These are phyloP conservation scores for Frankliniella fusca DNA, from an alignment of 2,888 invertebrate genomes.

Conservation along the genomic window DNA sequence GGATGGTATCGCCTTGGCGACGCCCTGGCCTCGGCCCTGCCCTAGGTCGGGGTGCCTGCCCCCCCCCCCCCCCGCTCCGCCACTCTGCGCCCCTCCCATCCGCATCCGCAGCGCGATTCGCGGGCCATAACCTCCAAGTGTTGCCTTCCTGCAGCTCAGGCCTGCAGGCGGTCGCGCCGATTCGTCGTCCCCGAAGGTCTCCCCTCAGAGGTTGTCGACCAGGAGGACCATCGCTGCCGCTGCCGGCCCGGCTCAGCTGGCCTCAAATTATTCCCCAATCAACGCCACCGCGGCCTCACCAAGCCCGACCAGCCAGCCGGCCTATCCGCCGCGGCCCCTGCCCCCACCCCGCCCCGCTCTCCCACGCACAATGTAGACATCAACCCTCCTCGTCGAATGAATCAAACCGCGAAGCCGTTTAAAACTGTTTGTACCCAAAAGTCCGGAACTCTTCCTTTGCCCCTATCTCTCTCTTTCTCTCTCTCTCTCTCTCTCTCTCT, in stretches of 20 bases:
- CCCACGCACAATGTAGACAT: background rate
- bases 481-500: too few species aligned
- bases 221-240: background rate
- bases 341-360: background rate
- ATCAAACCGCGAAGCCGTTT: constrained; percentile 6
- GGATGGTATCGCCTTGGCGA: background rate
- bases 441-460: background rate
- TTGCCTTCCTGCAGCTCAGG: too few species aligned
- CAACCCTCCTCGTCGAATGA: constrained; percentile 1
- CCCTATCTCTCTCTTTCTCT: too few species aligned
- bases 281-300: background rate
- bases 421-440: constrained; percentile 2
- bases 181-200: too few species aligned
- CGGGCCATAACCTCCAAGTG: too few species aligned
- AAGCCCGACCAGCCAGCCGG: background rate
- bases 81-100: too few species aligned
- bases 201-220: background rate
- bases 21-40: background rate
- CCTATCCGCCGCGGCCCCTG: background rate
- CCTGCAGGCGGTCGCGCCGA: too few species aligned
- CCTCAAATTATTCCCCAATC: constrained; percentile 1
- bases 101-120: too few species aligned
- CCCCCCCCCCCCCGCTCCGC: too few species aligned
- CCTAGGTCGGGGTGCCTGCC: too few species aligned
- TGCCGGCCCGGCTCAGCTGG: too few species aligned